phyloP scores from a whole-genome alignment of 2,888 invertebrate species.

The Odiellus spinosus region DNA sequence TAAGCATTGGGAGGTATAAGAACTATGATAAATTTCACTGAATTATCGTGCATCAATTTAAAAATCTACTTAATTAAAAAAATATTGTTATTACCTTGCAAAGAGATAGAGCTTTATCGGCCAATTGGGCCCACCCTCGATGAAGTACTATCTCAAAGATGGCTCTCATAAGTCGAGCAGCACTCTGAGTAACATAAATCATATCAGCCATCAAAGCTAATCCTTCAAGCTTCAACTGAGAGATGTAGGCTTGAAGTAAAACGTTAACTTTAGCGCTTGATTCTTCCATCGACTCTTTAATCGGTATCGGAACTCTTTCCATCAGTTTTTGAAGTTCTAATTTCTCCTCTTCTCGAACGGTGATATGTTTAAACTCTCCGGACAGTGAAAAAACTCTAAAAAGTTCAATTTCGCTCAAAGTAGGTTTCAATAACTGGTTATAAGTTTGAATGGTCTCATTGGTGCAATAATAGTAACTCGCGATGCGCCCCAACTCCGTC shows the following conservation, averaged over 20 bases:
- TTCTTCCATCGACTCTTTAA: conserved; percentile 96
- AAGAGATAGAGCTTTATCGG: conserved; percentile 83
- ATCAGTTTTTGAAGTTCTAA: conserved; percentile 88
- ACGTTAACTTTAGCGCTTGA: conserved; percentile 93
- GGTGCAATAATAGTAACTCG: conserved; percentile 96
- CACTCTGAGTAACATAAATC: conserved; percentile 97
- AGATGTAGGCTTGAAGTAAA: conserved; percentile 90
- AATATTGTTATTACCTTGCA: too few relatives aligned
- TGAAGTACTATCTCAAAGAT: conserved; percentile 90
- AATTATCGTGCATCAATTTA: too few relatives aligned
- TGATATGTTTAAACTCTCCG: conserved; percentile 82
- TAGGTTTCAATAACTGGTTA: conserved; percentile 88
- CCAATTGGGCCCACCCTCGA: conserved; percentile 90
- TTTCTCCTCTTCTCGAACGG: conserved; percentile 90
- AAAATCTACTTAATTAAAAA: too few relatives aligned
- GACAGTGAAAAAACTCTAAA: conserved; percentile 96
- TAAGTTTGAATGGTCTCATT: conserved; percentile 93
- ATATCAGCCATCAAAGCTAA: conserved; percentile 98
- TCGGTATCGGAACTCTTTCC: conserved; percentile 91
- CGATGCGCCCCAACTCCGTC: conserved; percentile 90
- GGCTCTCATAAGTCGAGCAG: conserved; percentile 81
- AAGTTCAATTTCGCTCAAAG: conserved; percentile 89
- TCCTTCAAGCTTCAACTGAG: conserved; percentile 91
- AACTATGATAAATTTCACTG: too few relatives aligned
- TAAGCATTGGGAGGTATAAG: too few relatives aligned